A percentile compares a stretch with the other conserved stretches of the same genome.
These are phyloP conservation scores for Drosophila mauritiana DNA, from an alignment of 1,140 invertebrate genomes.

Conservation along the genomic window DNA sequence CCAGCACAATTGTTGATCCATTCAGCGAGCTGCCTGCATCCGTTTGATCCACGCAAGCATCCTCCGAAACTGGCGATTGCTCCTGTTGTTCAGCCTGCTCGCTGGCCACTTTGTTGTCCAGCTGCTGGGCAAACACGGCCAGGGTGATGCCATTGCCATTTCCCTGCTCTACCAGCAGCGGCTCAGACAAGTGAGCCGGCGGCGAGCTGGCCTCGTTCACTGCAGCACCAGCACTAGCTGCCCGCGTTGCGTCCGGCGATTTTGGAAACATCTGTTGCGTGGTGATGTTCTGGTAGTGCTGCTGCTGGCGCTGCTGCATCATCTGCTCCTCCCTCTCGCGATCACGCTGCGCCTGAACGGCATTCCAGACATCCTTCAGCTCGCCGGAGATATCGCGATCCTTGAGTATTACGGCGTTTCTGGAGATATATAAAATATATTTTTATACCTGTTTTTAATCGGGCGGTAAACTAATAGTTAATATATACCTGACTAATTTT, in stretches of 20 bases:
- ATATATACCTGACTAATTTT: slow-evolving; percentile 84
- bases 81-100: slow-evolving; percentile 57
- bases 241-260: slow-evolving; percentile 62
- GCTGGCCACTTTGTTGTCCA: slow-evolving; percentile 73
- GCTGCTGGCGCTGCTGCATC: slow-evolving; percentile 77
- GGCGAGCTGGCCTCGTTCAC: slow-evolving; percentile 48
- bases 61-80: slow-evolving; percentile 17
- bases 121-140: slow-evolving; percentile 71
- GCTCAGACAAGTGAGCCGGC: slow-evolving; percentile 59
- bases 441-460: neutral
- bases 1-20: slow-evolving; percentile 23
- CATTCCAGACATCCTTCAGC: slow-evolving; percentile 90
- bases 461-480: too few species aligned
- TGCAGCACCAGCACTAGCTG: slow-evolving; percentile 51
- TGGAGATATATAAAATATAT: slow-evolving; percentile 1
- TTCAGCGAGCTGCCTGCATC: slow-evolving; percentile 47
- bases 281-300: slow-evolving; percentile 80
- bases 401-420: slow-evolving; percentile 87
- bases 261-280: slow-evolving; percentile 84
- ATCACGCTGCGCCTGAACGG: slow-evolving; percentile 88
- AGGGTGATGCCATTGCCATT: slow-evolving; percentile 67
- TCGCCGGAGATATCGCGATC: slow-evolving; percentile 89
- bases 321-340: slow-evolving; percentile 85
- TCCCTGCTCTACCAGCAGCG: slow-evolving; percentile 48
- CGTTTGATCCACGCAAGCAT: slow-evolving; percentile 64